phyloP scores from a whole-genome alignment of 2,797 vertebrate species.

The Hypotaenidia philippensis region DNA sequence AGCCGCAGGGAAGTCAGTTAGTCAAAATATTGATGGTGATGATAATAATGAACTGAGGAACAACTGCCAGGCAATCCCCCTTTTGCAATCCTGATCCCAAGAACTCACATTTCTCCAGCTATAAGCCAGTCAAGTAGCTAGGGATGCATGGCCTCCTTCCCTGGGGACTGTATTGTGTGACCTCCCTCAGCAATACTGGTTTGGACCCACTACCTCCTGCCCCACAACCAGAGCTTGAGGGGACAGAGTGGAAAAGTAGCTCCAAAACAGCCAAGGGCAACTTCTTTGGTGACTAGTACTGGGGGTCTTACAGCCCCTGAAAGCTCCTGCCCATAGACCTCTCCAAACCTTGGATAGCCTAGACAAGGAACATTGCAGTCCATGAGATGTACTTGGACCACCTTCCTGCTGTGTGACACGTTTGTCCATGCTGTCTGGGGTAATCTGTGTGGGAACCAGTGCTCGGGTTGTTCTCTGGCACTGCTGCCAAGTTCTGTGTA shows the following conservation, averaged over 20 bases:
- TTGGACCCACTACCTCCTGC: neutral
- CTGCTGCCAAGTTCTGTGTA: neutral
- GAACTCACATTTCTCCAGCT: neutral
- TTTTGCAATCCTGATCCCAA: neutral
- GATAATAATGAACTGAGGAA: neutral
- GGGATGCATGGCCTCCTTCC: neutral
- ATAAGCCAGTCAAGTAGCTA: neutral
- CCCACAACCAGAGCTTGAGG: neutral
- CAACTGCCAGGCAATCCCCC: neutral
- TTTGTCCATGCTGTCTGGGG: neutral
- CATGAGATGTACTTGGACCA: neutral
- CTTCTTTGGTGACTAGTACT: neutral
- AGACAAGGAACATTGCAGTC: neutral
- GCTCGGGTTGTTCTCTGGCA: neutral
- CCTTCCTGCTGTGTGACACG: neutral
- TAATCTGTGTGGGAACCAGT: neutral
- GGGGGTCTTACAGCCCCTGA: neutral
- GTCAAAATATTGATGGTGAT: neutral
- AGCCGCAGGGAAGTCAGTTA: neutral
- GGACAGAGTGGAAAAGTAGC: rapidly evolving
- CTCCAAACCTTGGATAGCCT: neutral
- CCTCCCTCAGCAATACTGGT: neutral
- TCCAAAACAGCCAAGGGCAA: neutral
- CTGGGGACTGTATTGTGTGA: rapidly evolving
- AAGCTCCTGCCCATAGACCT: neutral